A percentile compares a stretch with the other conserved stretches of the same genome.
phyloP scores from a whole-genome alignment of 92 coral and sea anemone genomes.

The Parazoanthus swiftii region DNA sequence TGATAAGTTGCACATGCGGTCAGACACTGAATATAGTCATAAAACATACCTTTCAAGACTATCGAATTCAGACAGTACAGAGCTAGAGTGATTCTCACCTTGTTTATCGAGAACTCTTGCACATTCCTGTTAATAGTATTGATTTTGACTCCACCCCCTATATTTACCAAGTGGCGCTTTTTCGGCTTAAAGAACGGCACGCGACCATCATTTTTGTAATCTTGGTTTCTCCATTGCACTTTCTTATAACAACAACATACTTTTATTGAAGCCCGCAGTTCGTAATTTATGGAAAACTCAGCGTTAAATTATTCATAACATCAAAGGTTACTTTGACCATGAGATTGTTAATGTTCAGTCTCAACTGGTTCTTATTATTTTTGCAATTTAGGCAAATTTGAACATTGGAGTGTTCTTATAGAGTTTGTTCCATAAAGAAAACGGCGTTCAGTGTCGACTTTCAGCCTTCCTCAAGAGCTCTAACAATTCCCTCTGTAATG shows the following conservation, averaged over 20 bases:
- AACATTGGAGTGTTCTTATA: not conserved
- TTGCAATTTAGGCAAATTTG: not conserved
- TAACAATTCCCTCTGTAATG: too few species aligned
- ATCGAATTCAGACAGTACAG: not conserved
- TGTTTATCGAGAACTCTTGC: not conserved
- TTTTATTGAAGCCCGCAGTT: not conserved
- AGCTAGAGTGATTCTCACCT: not conserved
- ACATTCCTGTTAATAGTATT: not conserved
- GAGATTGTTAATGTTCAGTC: not conserved
- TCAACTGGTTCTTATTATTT: not conserved
- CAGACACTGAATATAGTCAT: not conserved
- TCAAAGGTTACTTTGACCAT: not conserved
- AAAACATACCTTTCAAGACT: not conserved
- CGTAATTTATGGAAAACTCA: not conserved
- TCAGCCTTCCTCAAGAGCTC: too few species aligned
- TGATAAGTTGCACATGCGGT: constrained; percentile 5
- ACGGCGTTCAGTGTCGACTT: too few species aligned
- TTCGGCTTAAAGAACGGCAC: not conserved
- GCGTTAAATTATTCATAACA: too few species aligned
- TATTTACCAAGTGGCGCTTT: not conserved
- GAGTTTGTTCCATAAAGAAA: not conserved
- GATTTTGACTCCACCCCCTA: not conserved
- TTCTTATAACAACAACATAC: too few species aligned
- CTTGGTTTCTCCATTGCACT: not conserved
- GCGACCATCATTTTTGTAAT: not conserved